phyloP scores from a whole-genome alignment of 1,140 invertebrate genomes.

The Popillia japonica region DNA sequence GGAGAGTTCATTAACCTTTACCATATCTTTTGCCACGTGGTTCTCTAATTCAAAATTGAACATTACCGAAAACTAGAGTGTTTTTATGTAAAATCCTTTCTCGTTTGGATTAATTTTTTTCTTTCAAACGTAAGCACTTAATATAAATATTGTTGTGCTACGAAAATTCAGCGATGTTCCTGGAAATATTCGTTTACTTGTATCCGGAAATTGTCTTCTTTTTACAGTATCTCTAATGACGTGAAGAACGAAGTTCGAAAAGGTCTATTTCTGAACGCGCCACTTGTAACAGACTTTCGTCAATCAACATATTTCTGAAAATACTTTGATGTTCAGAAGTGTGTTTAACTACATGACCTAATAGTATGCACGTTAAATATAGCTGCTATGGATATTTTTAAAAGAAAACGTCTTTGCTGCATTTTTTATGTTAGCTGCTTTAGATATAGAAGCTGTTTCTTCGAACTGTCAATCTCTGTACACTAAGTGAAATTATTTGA shows the following conservation, averaged over 20 bases:
- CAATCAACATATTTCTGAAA: background rate
- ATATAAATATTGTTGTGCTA: too few relatives aligned
- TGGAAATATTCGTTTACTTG: too few relatives aligned
- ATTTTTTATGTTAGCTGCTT: background rate
- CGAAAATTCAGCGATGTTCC: too few relatives aligned
- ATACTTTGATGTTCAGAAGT: background rate
- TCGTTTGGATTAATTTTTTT: too few relatives aligned
- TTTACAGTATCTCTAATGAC: background rate
- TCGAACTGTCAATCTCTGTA: background rate
- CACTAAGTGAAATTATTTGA: background rate
- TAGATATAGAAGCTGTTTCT: background rate
- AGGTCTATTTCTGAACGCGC: background rate
- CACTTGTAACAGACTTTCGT: background rate
- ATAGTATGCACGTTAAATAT: background rate
- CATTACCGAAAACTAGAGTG: too few relatives aligned
- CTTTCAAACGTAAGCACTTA: too few relatives aligned
- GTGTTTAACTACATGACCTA: background rate
- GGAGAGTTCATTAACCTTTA: too few relatives aligned
- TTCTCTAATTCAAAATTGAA: too few relatives aligned
- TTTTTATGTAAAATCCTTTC: too few relatives aligned
- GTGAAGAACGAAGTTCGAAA: constrained; percentile 4
- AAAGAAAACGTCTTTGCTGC: background rate
- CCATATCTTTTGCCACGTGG: too few relatives aligned
- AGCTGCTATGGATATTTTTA: background rate
- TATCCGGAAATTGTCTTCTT: constrained; percentile 7